Evolutionary conservation across 2,888 invertebrate species (phyloP), one percentile per base, ranked within the genome.

Genomic region (Acronicta alni): DNA sequence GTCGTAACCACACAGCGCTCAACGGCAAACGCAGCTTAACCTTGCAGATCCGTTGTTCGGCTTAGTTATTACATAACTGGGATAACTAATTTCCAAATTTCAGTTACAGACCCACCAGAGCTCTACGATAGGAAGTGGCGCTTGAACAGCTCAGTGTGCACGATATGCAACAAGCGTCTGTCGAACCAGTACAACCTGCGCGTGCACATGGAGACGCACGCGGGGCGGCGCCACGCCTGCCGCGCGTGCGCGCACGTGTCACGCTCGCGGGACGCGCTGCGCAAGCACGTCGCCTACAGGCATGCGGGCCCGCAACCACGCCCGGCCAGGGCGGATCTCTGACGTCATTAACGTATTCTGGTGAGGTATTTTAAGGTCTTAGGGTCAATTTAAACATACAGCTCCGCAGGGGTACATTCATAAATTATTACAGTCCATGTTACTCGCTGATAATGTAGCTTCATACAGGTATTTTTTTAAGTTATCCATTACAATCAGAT

Each of bases 151-250:
- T 92, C 97, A 6, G 96, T 97, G 15, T 98, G 98, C 88, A 96
- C 96, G 62, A 96, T 98, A 51, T 98, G 98, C 89, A 97, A 97
- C 83, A 98, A 98, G 87, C 97, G 97, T 58, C 94, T 98, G 47
- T 98, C 97, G 87, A 98, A 98, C 91, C 98, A 98, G 88, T 98
- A 98, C 93, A 98, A 98, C 88, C 90, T 98, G 77, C 95, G 98
- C 61, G 98, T 98, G 62, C 98, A 98, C 82, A 96, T 98, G 96
- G 98, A 98, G 84, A 98, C 98, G 17, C 98, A 98, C 88, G 97
- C 98, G 82, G 98, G 98, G 72, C 96, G 97, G 47, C 96, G 97
- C 30, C 98, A 98, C 88, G 97, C 98, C 32, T 98, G 98, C 83
- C 96, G 96, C 66, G 97, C 97, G 0, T 98, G 98, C 90, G 96